Evolutionary conservation across 37 sponge, comb jelly and placozoan genomes (phyloP), one percentile per base, ranked within the genome.

Genomic region (Diacarnus erythraeanus): DNA sequence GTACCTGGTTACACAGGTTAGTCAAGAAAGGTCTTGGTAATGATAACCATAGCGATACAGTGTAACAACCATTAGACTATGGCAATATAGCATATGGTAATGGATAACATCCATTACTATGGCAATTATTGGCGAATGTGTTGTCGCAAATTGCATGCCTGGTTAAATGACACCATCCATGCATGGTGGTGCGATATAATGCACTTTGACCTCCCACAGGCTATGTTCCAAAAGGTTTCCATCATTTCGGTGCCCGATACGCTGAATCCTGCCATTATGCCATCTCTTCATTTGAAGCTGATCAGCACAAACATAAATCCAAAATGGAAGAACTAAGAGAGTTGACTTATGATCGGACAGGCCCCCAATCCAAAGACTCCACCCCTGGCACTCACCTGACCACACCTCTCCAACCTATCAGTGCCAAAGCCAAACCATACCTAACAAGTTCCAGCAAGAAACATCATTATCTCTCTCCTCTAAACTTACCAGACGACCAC

Each of bases 1-100:
- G 90, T 97, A 12, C 98, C 98, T 0, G 98, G 98, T 10, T 97
- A 97, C 84, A 93, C 96, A 64, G 94, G 94, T 90, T 25, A 54
- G 25, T 29, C 23, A 60, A 39, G 63, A 22, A 29, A 22, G 10
- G 15, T 71, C 15, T 9, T 71, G 9, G 40, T 40, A 35, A 35
- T 71, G 37, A 71, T 71, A 9, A n/a, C 42, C 15, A n/a, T 71
- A n/a, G 1, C 22, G 18, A 15, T 57, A 4, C 58, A 38, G 35
- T 57, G 60, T 2, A n/a, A n/a, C n/a, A n/a, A n/a, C n/a, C n/a
- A n/a, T n/a, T n/a, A n/a, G n/a, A n/a, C n/a, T n/a, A n/a, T n/a
- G n/a, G n/a, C n/a, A n/a, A n/a, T n/a, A n/a, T n/a, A n/a, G n/a
- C n/a, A n/a, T n/a, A n/a, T n/a, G n/a, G n/a, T n/a, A n/a, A n/a